A percentile compares a stretch with the other conserved stretches of the same genome.
These are phyloP conservation scores for Tetragnatha montana DNA, from an alignment of 2,888 invertebrate genomes.

Conservation along the genomic window DNA sequence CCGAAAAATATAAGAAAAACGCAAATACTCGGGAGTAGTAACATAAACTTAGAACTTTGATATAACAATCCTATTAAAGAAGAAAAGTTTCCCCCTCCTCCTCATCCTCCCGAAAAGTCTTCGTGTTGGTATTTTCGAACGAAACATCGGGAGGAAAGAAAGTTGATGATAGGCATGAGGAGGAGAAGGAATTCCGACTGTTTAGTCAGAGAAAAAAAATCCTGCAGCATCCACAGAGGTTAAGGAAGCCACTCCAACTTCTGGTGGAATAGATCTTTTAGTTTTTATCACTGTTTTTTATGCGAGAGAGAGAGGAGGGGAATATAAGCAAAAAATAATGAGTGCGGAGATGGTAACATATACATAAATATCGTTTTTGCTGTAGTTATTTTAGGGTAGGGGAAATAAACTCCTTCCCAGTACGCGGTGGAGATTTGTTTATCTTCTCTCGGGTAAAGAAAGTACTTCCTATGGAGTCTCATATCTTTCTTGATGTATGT, in stretches of 20 bases:
- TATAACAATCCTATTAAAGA: constrained; percentile 1
- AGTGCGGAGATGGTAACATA: background rate
- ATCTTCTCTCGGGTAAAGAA: background rate
- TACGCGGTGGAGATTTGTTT: background rate
- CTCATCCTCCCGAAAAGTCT: background rate
- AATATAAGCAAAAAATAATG: background rate
- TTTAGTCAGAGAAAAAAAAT: background rate
- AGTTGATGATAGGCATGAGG: background rate
- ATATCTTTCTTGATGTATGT: no score
- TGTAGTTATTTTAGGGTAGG: background rate
- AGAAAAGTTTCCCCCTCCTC: background rate
- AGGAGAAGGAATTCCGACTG: background rate
- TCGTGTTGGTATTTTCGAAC: background rate
- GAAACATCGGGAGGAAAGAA: background rate
- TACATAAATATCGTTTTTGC: background rate
- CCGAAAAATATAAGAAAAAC: background rate
- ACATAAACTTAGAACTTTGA: background rate
- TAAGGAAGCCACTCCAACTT: background rate
- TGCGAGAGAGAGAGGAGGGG: background rate
- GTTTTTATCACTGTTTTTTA: background rate
- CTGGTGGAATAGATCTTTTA: background rate
- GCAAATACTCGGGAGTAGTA: background rate
- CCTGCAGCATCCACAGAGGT: background rate
- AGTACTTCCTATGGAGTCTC: no score
- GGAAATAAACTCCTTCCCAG: background rate